Base-by-base conservation (phyloP, 1,140 invertebrate genomes). In the Armadillidium nasatum region DNA sequence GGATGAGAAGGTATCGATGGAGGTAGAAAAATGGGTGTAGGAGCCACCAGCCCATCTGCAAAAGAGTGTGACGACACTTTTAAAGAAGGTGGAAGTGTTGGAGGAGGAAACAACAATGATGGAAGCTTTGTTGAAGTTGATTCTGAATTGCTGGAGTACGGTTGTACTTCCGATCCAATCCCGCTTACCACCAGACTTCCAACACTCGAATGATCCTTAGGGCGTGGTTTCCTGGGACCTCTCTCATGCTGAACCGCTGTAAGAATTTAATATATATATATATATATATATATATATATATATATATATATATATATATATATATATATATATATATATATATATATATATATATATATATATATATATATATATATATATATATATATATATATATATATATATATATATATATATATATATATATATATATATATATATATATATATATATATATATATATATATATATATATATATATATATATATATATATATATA, bases 231-330 rank as follows among this genome's bases (percentile, higher is more conserved):
- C 19, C 88, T 78, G 10, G 88, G 88, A 43, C 88, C 88, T 76
- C 88, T 79, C 81, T 89, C 88, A 82, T 89, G 88, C 82, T 89
- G 88, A 13, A 89, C 88, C 73, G 88, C 88, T 89, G 73, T 44
- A 77, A 46, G 67, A 54, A 67, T 21, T n/a, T n/a, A n/a, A n/a
- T n/a, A n/a, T n/a, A n/a, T n/a, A n/a, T n/a, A n/a, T n/a, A n/a
- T n/a, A n/a, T n/a, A n/a, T n/a, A n/a, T n/a, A n/a, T n/a, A n/a
- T n/a, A n/a, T n/a, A n/a, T n/a, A n/a, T n/a, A n/a, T n/a, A n/a
- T n/a, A n/a, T n/a, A n/a, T n/a, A n/a, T n/a, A n/a, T n/a, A n/a
- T n/a, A n/a, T n/a, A n/a, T n/a, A n/a, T n/a, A n/a, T n/a, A n/a
- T n/a, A n/a, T n/a, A n/a, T n/a, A n/a, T n/a, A n/a, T n/a, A n/a